phyloP scores from a whole-genome alignment of 2,113 vertebrate species.

The Fulica atra region DNA sequence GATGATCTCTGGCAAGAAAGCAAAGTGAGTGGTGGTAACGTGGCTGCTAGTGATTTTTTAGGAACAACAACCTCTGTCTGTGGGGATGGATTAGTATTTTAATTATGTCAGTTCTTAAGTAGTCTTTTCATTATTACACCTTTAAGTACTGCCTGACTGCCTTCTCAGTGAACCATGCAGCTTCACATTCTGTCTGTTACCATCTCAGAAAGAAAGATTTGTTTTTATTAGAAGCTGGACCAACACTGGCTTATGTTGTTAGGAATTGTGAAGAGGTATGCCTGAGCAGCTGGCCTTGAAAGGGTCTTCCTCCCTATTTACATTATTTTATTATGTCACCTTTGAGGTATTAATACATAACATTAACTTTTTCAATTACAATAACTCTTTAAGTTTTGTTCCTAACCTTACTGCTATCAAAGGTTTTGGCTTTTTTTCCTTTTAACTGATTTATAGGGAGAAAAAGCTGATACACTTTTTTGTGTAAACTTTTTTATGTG shows the following conservation, averaged over 20 bases:
- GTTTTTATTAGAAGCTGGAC: not conserved
- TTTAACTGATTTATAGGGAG: not conserved
- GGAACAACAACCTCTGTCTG: not conserved
- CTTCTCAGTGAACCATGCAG: not conserved
- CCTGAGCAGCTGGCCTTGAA: not conserved
- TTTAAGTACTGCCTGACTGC: not conserved
- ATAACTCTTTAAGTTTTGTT: accelerated
- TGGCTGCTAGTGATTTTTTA: not conserved
- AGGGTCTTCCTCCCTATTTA: not conserved
- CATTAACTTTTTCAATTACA: not conserved
- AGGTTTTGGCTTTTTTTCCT: not conserved
- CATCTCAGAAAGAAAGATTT: not conserved
- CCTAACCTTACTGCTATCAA: not conserved
- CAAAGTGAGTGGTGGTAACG: not conserved
- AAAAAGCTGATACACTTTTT: not conserved
- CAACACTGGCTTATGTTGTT: not conserved
- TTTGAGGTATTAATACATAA: not conserved
- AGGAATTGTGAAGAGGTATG: not conserved
- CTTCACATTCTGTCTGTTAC: not conserved
- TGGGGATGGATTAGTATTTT: not conserved
- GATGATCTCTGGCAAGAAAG: not conserved
- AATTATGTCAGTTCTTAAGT: not conserved
- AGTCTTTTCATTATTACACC: too few species aligned
- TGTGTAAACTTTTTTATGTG: not conserved
- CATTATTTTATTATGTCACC: not conserved